phyloP scores from a whole-genome alignment of 92 coral and sea anemone genomes.

The Porites divaricata region DNA sequence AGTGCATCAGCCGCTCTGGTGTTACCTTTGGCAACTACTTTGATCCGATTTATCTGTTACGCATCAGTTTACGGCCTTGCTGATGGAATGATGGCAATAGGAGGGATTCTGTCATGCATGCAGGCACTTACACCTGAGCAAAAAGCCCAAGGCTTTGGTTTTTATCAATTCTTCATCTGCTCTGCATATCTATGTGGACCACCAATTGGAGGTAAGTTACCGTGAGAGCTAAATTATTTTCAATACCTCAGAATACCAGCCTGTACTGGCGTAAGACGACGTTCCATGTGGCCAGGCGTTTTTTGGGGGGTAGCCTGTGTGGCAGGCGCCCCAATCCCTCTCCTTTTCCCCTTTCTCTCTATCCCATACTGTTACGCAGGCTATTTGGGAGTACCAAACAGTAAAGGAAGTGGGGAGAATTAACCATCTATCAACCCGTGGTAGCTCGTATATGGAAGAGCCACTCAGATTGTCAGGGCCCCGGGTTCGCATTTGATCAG shows the following conservation, averaged over 20 bases:
- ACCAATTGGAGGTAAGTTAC: slow-evolving; percentile 54
- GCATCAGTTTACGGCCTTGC: slow-evolving; percentile 40
- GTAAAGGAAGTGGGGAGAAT: too few relatives aligned
- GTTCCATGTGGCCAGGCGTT: too few relatives aligned
- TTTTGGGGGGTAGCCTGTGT: too few relatives aligned
- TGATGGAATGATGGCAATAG: slow-evolving; percentile 49
- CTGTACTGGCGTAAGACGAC: not conserved
- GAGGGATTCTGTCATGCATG: slow-evolving; percentile 12
- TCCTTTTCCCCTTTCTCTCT: too few relatives aligned
- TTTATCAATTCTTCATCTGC: slow-evolving; percentile 21
- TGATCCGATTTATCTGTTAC: slow-evolving; percentile 23
- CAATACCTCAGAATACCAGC: not conserved
- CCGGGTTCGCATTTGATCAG: too few relatives aligned
- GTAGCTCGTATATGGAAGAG: too few relatives aligned
- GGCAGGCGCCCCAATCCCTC: too few relatives aligned
- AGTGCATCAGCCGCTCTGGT: slow-evolving; percentile 19
- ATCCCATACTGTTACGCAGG: too few relatives aligned
- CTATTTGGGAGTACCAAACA: too few relatives aligned
- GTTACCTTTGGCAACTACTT: slow-evolving; percentile 44
- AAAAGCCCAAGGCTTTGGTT: slow-evolving; percentile 52
- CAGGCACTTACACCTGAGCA: slow-evolving; percentile 23
- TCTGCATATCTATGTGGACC: slow-evolving; percentile 36
- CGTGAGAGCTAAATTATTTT: not conserved
- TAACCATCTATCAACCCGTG: too few relatives aligned
- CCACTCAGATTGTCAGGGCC: too few relatives aligned